A percentile compares a stretch with the other conserved stretches of the same genome.
Evolutionary conservation across 2,797 vertebrate species (phyloP).

Genomic region (Miichthys miiuy): DNA sequence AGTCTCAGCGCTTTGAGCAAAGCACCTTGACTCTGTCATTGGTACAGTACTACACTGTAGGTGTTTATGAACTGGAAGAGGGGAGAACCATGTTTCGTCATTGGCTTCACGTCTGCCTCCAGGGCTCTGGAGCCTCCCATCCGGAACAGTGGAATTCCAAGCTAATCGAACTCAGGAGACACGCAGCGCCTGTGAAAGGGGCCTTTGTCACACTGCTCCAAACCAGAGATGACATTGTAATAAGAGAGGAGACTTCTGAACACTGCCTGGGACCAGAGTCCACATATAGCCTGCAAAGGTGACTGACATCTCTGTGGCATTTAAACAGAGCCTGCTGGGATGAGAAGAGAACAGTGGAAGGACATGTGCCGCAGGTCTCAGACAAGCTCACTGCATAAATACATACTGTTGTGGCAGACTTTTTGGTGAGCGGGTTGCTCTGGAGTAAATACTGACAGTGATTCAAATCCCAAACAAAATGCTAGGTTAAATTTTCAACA

Average conservation of each 20-base stretch:
- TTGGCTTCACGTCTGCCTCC: slow-evolving; percentile 60
- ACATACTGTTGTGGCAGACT: slow-evolving; percentile 7
- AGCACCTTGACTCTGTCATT: slow-evolving; percentile 67
- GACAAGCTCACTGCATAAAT: slow-evolving; percentile 28
- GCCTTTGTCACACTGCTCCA: slow-evolving; percentile 73
- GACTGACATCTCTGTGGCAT: slow-evolving; percentile 69
- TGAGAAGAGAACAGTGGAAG: slow-evolving; percentile 36
- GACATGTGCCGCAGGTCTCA: slow-evolving; percentile 37
- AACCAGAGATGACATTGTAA: slow-evolving; percentile 79
- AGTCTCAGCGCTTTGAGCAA: slow-evolving; percentile 41
- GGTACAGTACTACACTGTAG: slow-evolving; percentile 16
- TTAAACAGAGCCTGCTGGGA: slow-evolving; percentile 64
- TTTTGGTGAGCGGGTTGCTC: slow-evolving; percentile 10
- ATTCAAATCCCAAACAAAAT: slow-evolving; percentile 26
- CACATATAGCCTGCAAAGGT: slow-evolving; percentile 60
- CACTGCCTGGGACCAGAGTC: slow-evolving; percentile 49
- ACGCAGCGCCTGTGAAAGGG: slow-evolving; percentile 67
- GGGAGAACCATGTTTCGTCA: slow-evolving; percentile 44
- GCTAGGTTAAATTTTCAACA: neutral
- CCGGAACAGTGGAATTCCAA: slow-evolving; percentile 78
- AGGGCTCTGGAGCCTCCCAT: slow-evolving; percentile 76
- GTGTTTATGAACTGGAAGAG: slow-evolving; percentile 49
- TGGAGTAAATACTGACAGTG: slow-evolving; percentile 24
- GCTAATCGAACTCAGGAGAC: slow-evolving; percentile 83
- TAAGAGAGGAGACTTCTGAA: slow-evolving; percentile 68